phyloP scores from a whole-genome alignment of 2,888 invertebrate genomes.

The Lasioglossum malachurum region DNA sequence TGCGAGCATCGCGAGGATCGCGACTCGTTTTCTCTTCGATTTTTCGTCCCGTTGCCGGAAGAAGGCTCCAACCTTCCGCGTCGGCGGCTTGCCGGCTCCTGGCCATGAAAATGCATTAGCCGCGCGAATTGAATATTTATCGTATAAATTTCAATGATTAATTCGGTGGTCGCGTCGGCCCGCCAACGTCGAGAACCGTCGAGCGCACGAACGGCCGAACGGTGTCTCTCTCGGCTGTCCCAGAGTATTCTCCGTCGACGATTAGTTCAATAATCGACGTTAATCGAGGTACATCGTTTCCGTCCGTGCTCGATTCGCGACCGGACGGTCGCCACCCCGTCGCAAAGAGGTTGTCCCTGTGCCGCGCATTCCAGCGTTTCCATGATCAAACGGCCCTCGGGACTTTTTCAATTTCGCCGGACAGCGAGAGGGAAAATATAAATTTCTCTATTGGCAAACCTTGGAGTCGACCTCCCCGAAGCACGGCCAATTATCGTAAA shows the following conservation, averaged over 20 bases:
- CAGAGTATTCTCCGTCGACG: conserved; percentile 40
- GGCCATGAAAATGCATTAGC: conserved; percentile 43
- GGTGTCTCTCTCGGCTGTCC: conserved; percentile 27
- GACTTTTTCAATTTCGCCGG: conserved; percentile 27
- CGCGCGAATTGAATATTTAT: conserved; percentile 64
- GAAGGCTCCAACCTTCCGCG: background rate
- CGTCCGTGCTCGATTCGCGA: background rate
- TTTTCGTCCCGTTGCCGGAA: conserved; percentile 1
- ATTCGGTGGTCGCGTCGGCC: conserved; percentile 33
- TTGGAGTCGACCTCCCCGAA: conserved; percentile 14
- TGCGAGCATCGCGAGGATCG: background rate
- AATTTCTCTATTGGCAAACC: conserved; percentile 50
- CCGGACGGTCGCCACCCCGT: background rate
- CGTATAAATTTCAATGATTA: conserved; percentile 69
- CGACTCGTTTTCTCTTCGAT: background rate
- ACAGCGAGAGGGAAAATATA: conserved; percentile 5
- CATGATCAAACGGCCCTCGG: conserved; percentile 5
- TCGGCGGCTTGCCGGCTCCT: background rate
- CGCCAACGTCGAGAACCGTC: background rate
- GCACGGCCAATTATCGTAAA: conserved; percentile 58
- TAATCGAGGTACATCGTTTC: conserved; percentile 24
- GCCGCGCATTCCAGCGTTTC: background rate
- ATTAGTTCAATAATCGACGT: conserved; percentile 43
- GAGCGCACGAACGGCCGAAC: background rate
- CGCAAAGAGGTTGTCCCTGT: background rate